Percentiles rank a stretch among this genome's conserved stretches.
phyloP scores from a whole-genome alignment of 2,888 invertebrate genomes.

The Caenorhabditis macrosperma region DNA sequence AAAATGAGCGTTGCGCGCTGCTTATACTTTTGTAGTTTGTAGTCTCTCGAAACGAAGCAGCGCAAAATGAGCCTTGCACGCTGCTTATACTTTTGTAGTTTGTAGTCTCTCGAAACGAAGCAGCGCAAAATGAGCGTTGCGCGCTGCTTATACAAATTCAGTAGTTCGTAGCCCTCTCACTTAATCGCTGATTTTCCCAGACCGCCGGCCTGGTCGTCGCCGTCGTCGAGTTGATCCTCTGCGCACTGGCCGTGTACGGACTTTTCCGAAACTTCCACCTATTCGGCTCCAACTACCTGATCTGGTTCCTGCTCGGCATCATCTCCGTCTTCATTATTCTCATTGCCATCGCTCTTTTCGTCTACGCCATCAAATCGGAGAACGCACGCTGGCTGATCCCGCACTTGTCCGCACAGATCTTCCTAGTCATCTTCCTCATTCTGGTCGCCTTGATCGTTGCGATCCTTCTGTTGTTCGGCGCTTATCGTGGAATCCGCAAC shows the following conservation, averaged over 20 bases:
- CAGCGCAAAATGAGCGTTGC: no score
- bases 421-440: conserved; percentile 78
- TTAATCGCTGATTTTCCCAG: conserved; percentile 60
- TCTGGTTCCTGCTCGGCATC: conserved; percentile 78
- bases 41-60: no score
- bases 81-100: no score
- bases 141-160: not conserved
- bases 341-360: conserved; percentile 76
- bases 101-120: no score
- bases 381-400: conserved; percentile 78
- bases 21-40: no score
- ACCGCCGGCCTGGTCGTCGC: conserved; percentile 79
- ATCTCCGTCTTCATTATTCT: conserved; percentile 76
- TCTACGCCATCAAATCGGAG: conserved; percentile 78
- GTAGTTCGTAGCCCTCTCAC: not conserved
- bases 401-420: conserved; percentile 78
- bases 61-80: no score
- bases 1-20: no score
- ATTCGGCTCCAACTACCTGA: conserved; percentile 77
- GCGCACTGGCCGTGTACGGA: conserved; percentile 78
- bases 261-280: conserved; percentile 78
- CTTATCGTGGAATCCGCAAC: conserved; percentile 77
- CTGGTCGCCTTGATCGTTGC: conserved; percentile 78
- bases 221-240: conserved; percentile 77
- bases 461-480: conserved; percentile 75